phyloP scores from a whole-genome alignment of 2,888 invertebrate genomes.

The Lasiommata megera region DNA sequence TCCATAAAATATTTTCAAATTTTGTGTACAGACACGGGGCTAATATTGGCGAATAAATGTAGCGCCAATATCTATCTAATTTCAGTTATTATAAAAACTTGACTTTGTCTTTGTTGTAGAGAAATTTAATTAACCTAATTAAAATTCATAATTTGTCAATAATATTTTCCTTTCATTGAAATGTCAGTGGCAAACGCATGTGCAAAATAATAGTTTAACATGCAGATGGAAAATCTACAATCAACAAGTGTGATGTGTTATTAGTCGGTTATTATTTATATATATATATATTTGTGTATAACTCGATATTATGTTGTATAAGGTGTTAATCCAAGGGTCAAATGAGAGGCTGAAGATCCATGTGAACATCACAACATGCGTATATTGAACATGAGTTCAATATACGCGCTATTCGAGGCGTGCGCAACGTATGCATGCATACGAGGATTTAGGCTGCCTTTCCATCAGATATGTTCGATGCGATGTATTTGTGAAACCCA shows the following conservation, averaged over 20 bases:
- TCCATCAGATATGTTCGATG: neutral
- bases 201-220: neutral
- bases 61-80: too few relatives aligned
- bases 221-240: neutral
- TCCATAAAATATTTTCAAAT: too few relatives aligned
- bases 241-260: neutral
- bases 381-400: too few relatives aligned
- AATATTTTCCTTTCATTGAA: neutral
- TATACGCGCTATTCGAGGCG: too few relatives aligned
- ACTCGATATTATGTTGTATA: neutral
- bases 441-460: neutral
- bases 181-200: neutral
- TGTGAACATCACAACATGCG: too few relatives aligned
- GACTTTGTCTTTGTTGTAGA: too few relatives aligned
- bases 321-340: neutral
- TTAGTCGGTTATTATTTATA: neutral
- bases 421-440: neutral
- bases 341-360: neutral
- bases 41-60: too few relatives aligned
- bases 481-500: too few relatives aligned
- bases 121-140: too few relatives aligned
- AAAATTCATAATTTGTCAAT: too few relatives aligned
- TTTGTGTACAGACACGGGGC: too few relatives aligned
- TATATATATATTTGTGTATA: neutral
- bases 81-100: too few relatives aligned